Conservation (phyloP, 2,888 invertebrate genomes). For the Machimus atricapillus region DNA sequence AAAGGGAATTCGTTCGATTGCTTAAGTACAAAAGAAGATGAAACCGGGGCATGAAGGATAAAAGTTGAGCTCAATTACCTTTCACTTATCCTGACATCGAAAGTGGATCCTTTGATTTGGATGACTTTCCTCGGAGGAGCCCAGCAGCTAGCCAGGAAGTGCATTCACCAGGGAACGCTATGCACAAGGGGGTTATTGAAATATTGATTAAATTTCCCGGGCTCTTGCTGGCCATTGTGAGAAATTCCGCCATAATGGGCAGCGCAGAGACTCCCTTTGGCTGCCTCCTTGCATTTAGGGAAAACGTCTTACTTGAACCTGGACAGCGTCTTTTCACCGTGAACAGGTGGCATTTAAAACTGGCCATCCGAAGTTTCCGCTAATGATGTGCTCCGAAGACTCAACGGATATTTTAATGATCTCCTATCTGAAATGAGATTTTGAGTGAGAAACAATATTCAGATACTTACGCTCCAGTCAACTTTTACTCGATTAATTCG, state of each 20-base stretch:
- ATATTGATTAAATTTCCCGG: constrained; percentile 23
- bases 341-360: background rate
- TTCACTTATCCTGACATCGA: constrained; percentile 29
- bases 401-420: background rate
- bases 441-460: background rate
- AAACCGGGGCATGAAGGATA: constrained; percentile 26
- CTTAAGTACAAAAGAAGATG: constrained; percentile 17
- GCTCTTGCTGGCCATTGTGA: background rate
- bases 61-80: constrained; percentile 29
- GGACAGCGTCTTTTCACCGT: background rate
- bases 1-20: constrained; percentile 15
- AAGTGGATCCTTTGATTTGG: constrained; percentile 31
- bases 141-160: background rate
- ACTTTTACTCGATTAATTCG: background rate
- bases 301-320: background rate
- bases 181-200: background rate
- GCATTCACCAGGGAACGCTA: background rate
- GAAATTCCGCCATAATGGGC: background rate
- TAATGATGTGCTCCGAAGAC: background rate
- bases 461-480: too few relatives aligned
- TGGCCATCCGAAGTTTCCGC: background rate
- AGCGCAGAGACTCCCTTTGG: background rate
- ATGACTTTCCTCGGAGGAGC: constrained; percentile 9
- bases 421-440: background rate
- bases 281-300: background rate